Conservation (phyloP, 2,797 vertebrate species). For the Tapirus indicus region DNA sequence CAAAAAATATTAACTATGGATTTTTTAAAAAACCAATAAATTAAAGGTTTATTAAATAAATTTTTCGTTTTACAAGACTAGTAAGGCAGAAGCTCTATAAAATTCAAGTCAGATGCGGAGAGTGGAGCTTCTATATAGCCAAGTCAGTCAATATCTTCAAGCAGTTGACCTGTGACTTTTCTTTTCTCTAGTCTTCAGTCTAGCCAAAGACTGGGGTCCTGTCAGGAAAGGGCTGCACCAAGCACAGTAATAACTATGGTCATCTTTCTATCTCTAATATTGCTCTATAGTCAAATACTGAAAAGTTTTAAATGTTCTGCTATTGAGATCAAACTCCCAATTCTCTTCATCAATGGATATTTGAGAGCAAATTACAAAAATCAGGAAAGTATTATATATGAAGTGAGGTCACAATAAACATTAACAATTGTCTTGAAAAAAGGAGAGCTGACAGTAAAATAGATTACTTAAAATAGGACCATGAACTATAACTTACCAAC, state of each 20-base stretch:
- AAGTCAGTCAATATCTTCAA: neutral
- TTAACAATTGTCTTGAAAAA: neutral
- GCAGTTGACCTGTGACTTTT: neutral
- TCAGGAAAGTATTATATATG: neutral
- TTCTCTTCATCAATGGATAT: neutral
- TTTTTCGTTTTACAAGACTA: neutral
- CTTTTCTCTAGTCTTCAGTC: neutral
- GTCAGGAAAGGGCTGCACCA: neutral
- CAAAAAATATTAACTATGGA: neutral
- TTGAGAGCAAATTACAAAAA: constrained; percentile 39
- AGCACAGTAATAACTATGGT: neutral
- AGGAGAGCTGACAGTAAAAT: neutral
- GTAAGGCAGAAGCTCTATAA: neutral
- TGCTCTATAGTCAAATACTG: neutral
- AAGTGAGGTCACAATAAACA: neutral
- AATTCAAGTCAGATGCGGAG: neutral
- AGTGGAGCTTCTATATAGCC: neutral
- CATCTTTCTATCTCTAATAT: neutral
- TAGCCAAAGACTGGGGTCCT: neutral
- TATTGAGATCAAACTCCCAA: neutral
- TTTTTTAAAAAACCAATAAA: neutral
- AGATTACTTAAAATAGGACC: neutral
- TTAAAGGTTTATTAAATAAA: neutral
- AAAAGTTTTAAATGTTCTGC: neutral
- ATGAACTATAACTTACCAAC: constrained; percentile 92